Base-by-base conservation (phyloP, 2,888 invertebrate genomes). In the Liopterus haemorrhoidalis region DNA sequence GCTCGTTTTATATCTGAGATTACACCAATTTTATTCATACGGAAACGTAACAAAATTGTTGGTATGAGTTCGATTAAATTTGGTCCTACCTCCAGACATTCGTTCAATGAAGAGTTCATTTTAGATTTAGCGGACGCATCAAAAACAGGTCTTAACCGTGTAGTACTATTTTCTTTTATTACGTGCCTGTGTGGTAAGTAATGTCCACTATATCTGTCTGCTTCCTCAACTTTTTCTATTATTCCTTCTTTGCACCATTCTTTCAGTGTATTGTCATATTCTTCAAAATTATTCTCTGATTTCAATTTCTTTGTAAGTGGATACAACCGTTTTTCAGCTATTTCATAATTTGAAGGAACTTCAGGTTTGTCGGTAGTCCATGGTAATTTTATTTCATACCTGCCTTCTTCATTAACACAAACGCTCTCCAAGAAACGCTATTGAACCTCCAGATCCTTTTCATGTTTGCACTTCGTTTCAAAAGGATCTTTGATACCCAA, bases 401-500 rank as follows among this genome's bases (percentile, higher is more conserved):
- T 42, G 8, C 55, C 52, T 21, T 31, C 5, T 11, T 31, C 15
- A 14, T 14, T 31, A 15, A 31, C n/a, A 3, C 15, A 5, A 3
- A 31, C 14, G 4, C 4, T 31, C 4, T 31, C n/a, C 3, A 5
- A 8, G 9, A 31, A 31, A 5, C 14, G 4, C 15, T 11, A 14
- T 4, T 6, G 8, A 5, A 31, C 31, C n/a, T 31, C 5, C n/a
- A 6, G 15, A 5, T 19, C 54, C 47, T 12, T 41, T 28, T 15
- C 54, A 46, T 6, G 45, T 40, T 8, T 32, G 37, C 2, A 57
- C 51, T 15, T 41, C 49, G 12, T 21, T 44, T 57, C 48, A 2
- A 51, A 30, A 1, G 57, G 55, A 48, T 63, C 57, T n/a, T 15
- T 48, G 3, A 60, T 59, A 1, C 59, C 59, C 3, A 59, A 20